Base-by-base conservation (phyloP, 2,888 invertebrate species). In the Macrophya annulata region DNA sequence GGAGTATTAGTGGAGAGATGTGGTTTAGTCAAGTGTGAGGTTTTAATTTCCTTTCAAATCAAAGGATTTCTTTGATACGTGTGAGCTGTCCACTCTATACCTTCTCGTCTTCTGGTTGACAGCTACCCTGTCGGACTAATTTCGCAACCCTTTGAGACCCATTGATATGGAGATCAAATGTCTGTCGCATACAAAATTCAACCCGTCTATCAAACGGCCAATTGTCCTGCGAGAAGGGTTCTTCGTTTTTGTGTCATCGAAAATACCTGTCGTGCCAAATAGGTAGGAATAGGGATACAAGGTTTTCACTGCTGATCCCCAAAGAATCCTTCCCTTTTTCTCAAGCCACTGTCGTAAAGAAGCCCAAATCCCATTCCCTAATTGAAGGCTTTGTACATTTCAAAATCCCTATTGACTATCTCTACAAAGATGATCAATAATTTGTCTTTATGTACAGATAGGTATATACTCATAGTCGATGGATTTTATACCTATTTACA, bases 101-200 rank as follows among this genome's bases (percentile, higher is more conserved):
- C 15, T 55, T 31, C 59, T 31, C 59, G 40, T 62, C 81, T 81
- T 62, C 62, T 43, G 81, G 79, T 59, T 43, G 40, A 40, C 55
- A 40, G 43, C 59, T 43, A 59, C 40, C 40, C 79, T 40, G n/a
- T 4, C 8, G 37, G 40, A 62, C 81, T 43, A 21, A 81, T 81
- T 62, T 62, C 43, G 81, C 17, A 55, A 81, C 81, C 62, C 59
- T 40, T 45, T 62, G 81, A 43, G 37, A 43, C 25, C 62, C 62
- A 81, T 81, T 81, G n/a, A 62, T 81, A 81, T 81, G 81, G 81
- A 81, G 81, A 81, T 81, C 81, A 62, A 81, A 81, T 81, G 62
- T 62, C 81, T 40, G 59, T 21, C 51, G 51, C 81, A 62, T 59
- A 81, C 81, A 59, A 62, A 59, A 81, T 81, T 59, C 21, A 43